phyloP scores from a whole-genome alignment of 2,888 invertebrate species.

The Hemithea aestivaria region DNA sequence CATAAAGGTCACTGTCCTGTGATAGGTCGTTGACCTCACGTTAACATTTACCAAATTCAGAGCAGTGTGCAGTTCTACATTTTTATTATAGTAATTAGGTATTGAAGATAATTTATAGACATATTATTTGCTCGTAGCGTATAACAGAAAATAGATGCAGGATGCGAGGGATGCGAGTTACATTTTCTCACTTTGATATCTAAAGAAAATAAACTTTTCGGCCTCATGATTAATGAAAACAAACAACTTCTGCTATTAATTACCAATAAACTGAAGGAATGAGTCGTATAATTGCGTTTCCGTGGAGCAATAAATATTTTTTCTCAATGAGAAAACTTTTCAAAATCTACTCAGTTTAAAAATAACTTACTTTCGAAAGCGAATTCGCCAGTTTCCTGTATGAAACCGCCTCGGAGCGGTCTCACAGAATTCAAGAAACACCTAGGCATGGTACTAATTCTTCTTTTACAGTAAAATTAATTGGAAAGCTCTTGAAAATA shows the following conservation, averaged over 20 bases:
- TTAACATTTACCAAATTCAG: too few relatives aligned
- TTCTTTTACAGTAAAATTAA: constrained; percentile 13
- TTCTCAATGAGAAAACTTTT: constrained; percentile 6
- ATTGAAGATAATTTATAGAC: too few relatives aligned
- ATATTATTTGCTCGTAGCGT: too few relatives aligned
- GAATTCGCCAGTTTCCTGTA: constrained; percentile 51
- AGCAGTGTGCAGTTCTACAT: too few relatives aligned
- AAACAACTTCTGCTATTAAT: constrained; percentile 10
- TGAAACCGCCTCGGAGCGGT: constrained; percentile 46
- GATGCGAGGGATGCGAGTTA: neutral
- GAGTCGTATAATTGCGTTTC: constrained; percentile 1
- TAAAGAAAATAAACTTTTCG: constrained; percentile 7
- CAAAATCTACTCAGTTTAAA: constrained; percentile 4
- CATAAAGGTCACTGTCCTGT: too few relatives aligned
- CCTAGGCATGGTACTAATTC: constrained; percentile 55
- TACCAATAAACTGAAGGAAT: constrained; percentile 4
- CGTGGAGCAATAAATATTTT: neutral
- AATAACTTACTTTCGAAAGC: constrained; percentile 49
- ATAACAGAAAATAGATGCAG: too few relatives aligned
- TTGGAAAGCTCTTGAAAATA: constrained; percentile 7
- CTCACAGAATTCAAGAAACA: constrained; percentile 63
- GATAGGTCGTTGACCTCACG: too few relatives aligned
- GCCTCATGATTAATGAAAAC: constrained; percentile 8
- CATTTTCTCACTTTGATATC: constrained; percentile 5
- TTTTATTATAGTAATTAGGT: too few relatives aligned